Base-by-base conservation (phyloP, 2,113 vertebrate genomes). In the Corythornis madagascariensis region DNA sequence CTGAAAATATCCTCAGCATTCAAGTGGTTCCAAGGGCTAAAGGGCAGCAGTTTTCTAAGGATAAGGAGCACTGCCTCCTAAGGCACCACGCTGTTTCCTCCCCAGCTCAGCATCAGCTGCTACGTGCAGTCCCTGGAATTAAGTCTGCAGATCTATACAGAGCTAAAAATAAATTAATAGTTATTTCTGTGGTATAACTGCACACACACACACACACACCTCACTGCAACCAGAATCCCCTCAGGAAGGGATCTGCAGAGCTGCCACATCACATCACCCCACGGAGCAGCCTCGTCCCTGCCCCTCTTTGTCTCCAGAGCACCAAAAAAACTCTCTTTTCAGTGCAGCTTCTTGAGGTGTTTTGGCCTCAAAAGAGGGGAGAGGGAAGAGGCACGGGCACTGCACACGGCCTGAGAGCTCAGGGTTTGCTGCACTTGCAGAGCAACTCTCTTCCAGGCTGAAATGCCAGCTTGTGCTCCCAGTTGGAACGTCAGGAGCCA, bases 321-420 rank as follows among this genome's bases (percentile, higher is more conserved):
- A 19, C 43, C 14, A 4, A 13, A 16, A 16, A 33, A 28, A 7
- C 19, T 18, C 57, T 26, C 56, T 13, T 20, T 24, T 13, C 6
- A 2, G 5, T 6, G 13, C 1, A 3, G 22, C 25, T 65, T 3
- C 66, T 4, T 7, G 1, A 19, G 6, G 2, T 1, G 19, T 10
- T 45, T 25, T 66, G 15, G 71, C 43, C 47, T 40, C 61, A 35
- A 35, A 35, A 19, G 55, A 15, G 0, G 10, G 59, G 59, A 21
- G 10, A 21, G 72, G 21, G 52, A 8, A 17, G 21, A 60, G 18
- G 22, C 61, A 2, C 17, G 3, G 50, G 33, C n/a, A 0, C 19
- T 2, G 29, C 29, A 7, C 52, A 7, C 6, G 10, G 2, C 2
- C 2, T 10, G 1, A 1, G 13, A 13, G 6, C 0, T 3, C 3